Evolutionary conservation across 1,140 invertebrate species (phyloP).

Genomic region (Parapsyche elsis): DNA sequence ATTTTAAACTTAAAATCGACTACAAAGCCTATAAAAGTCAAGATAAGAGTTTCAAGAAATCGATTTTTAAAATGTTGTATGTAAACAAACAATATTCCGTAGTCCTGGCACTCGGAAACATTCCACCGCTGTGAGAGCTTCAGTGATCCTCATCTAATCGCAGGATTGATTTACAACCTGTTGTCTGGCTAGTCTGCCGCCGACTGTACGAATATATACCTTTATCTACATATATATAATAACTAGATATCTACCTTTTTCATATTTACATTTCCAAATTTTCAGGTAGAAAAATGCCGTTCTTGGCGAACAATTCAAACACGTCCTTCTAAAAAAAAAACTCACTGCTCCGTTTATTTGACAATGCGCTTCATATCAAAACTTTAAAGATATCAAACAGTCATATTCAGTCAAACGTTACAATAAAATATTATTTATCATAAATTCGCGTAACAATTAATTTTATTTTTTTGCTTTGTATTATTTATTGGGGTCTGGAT

Average conservation of each 20-base stretch:
- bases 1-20: too few relatives aligned
- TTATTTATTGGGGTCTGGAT: too few relatives aligned
- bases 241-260: conserved; percentile 34
- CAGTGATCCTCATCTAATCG: conserved; percentile 47
- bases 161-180: conserved; percentile 54
- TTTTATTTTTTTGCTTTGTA: too few relatives aligned
- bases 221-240: conserved; percentile 44
- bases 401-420: too few relatives aligned
- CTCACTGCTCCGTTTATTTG: neutral
- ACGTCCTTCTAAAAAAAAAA: conserved; percentile 12
- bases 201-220: conserved; percentile 38
- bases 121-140: conserved; percentile 29
- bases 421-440: too few relatives aligned
- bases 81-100: conserved; percentile 35
- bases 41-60: conserved; percentile 12
- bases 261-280: conserved; percentile 45
- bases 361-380: neutral
- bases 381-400: neutral
- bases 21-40: too few relatives aligned
- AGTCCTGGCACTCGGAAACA: conserved; percentile 2
- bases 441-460: too few relatives aligned
- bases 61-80: conserved; percentile 15
- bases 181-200: conserved; percentile 41
- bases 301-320: conserved; percentile 17
- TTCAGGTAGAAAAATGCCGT: conserved; percentile 33